Base-by-base conservation (phyloP, 1,140 invertebrate species). In the Diorhabda elongata region DNA sequence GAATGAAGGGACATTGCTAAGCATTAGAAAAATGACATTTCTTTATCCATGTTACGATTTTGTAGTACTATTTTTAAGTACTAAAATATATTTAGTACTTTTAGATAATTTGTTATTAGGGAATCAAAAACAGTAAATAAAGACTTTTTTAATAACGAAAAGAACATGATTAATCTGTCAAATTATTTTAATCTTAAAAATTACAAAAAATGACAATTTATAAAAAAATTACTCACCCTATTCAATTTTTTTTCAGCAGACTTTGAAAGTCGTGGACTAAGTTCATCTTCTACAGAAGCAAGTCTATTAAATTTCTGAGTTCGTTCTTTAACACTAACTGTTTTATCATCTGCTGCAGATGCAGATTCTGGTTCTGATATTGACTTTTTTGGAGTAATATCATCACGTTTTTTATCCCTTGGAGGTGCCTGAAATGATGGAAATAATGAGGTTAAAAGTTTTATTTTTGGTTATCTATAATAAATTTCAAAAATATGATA, bases 301-400 rank as follows among this genome's bases (percentile, higher is more conserved):
- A 97, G 89, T 74, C 91, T 87, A 81, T 97, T 96, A 80, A 97
- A 95, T 80, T 94, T 94, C 83, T 95, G 90, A 76, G 92, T 95
- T 70, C 93, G 86, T 81, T 98, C 95, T 79, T 93, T 94, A 3
- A 98, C 94, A 72, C 93, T 95, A 70, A 96, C 88, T 73, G 90
- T 85, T 71, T 85, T 84, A 60, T 83, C 81, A 44, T 83, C 82
- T 75, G 73, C 76, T 71, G 26, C 26, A 26, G 26, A 26, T 26
- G 66, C 76, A 56, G 26, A 45, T 57, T 71, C 74, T 58, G 59
- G 44, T 26, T 67, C 67, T 41, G 57, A 44, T 63, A 11, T 61
- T 42, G 42, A 47, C 43, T 69, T 59, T 26, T 69, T 64, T 44
- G 47, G 45, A 5, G 71, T 58, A 4, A 56, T 26, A 5, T 58